Evolutionary conservation across 1,140 invertebrate genomes (phyloP).

Genomic region (Bradysia coprophila): DNA sequence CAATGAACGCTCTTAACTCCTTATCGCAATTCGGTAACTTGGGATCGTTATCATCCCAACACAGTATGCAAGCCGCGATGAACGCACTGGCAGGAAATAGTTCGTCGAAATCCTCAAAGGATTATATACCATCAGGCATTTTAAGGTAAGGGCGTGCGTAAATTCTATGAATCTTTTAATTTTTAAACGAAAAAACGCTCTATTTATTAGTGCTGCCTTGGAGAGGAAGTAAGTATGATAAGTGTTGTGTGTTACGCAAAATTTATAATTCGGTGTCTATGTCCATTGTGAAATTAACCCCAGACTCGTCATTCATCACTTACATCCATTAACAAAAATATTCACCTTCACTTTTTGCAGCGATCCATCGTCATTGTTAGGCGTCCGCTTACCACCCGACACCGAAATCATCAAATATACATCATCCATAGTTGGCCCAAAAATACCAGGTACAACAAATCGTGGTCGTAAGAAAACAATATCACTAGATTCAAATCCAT

Average conservation of each 20-base stretch:
- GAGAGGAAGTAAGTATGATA: constrained; percentile 33
- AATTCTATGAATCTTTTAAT: too few species aligned
- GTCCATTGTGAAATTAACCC: background rate
- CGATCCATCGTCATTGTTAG: constrained; percentile 58
- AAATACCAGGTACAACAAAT: constrained; percentile 61
- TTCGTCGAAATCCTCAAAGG: constrained; percentile 9
- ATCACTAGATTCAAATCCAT: constrained; percentile 44
- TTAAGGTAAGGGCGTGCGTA: constrained; percentile 23
- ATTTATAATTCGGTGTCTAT: constrained; percentile 4
- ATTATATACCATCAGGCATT: constrained; percentile 26
- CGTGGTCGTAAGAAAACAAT: constrained; percentile 72
- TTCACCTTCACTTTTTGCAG: too few species aligned
- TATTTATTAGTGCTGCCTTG: constrained; percentile 31
- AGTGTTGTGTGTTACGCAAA: background rate
- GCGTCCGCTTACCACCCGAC: constrained; percentile 64
- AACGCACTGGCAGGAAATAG: constrained; percentile 19
- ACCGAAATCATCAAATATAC: constrained; percentile 81
- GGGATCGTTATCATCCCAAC: constrained; percentile 17
- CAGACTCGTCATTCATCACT: too few species aligned
- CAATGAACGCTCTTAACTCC: constrained; percentile 20
- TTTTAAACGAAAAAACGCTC: too few species aligned
- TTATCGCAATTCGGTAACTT: constrained; percentile 19
- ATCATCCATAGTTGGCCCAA: constrained; percentile 63
- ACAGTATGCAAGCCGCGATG: constrained; percentile 23
- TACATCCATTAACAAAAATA: too few species aligned